Evolutionary conservation across 2,113 vertebrate species (phyloP).

Genomic region (Sander lucioperca): DNA sequence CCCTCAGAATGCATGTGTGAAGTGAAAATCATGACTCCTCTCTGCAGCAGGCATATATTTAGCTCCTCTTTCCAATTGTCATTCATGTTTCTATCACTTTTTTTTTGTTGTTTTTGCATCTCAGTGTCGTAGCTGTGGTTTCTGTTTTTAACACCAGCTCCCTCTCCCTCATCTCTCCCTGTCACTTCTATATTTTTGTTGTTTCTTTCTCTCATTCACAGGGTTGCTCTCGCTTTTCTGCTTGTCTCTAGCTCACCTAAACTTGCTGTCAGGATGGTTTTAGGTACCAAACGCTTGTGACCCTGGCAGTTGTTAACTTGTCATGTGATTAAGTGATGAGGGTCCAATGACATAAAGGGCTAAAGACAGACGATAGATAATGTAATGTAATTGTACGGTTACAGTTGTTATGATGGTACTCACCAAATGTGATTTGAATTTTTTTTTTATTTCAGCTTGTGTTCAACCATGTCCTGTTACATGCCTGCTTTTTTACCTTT

Average conservation of each 20-base stretch:
- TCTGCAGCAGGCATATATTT: constrained; percentile 59
- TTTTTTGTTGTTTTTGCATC: constrained; percentile 27
- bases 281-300: not conserved
- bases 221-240: not conserved
- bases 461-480: not conserved
- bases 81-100: constrained; percentile 28
- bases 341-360: not conserved
- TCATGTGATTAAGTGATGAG: not conserved
- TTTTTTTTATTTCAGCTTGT: not conserved
- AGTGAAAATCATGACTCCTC: constrained; percentile 44
- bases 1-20: constrained; percentile 33
- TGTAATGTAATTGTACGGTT: not conserved
- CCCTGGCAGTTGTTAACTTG: constrained; percentile 10
- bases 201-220: not conserved
- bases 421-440: not conserved
- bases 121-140: constrained; percentile 23
- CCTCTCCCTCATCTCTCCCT: not conserved
- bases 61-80: constrained; percentile 42
- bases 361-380: not conserved
- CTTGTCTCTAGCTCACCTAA: not conserved
- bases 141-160: constrained; percentile 28
- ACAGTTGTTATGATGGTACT: not conserved
- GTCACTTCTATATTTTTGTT: constrained; percentile 14
- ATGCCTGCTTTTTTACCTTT: not conserved
- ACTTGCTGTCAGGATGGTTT: constrained; percentile 25